Evolutionary conservation across 2,113 vertebrate species (phyloP).

Genomic region (Daphoenositta chrysoptera): DNA sequence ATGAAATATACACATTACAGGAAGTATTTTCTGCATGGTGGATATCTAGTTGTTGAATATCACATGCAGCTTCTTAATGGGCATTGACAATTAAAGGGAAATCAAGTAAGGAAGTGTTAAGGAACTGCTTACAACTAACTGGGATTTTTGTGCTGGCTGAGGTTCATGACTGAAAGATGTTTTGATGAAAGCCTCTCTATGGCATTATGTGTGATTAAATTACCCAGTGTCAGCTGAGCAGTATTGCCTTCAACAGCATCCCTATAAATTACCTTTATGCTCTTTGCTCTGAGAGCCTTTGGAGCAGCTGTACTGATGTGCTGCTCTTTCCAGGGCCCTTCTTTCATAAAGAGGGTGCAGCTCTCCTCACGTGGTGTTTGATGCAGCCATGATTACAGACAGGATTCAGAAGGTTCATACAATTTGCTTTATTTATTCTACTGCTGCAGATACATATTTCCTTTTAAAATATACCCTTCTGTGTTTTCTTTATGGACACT

Average conservation of each 20-base stretch:
- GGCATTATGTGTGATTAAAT: neutral
- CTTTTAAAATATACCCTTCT: neutral
- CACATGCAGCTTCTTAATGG: neutral
- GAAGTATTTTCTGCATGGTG: neutral
- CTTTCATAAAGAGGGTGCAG: neutral
- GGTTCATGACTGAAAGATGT: neutral
- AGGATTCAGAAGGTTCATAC: neutral
- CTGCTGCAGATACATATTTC: neutral
- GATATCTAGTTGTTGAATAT: neutral
- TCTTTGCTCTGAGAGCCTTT: neutral
- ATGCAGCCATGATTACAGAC: neutral
- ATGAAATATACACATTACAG: neutral
- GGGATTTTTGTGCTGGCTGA: neutral
- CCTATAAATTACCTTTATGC: neutral
- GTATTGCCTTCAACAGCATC: neutral
- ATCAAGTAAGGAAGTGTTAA: neutral
- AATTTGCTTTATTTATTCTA: neutral
- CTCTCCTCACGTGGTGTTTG: neutral
- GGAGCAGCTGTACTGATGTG: neutral
- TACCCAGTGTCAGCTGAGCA: neutral
- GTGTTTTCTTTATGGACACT: neutral
- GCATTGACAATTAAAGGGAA: neutral
- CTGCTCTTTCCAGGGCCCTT: neutral
- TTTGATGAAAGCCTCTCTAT: neutral
- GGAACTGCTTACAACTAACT: neutral